Evolutionary conservation across 1,140 invertebrate species (phyloP), one percentile per base, ranked within the genome.

Genomic region (Ceratosolen fusciceps): DNA sequence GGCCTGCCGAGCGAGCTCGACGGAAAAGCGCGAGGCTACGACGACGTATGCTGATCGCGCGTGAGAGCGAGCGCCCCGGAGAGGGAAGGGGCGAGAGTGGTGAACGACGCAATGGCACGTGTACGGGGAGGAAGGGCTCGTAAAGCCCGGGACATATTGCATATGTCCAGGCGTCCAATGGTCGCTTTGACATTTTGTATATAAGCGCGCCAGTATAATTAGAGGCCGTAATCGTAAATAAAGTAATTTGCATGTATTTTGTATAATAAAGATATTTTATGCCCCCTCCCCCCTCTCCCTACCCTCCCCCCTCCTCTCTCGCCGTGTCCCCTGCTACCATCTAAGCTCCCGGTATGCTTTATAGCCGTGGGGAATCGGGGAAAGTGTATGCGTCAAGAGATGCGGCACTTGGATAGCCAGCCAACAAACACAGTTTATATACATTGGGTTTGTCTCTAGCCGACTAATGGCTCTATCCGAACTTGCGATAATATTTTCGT

Each of bases 181-280:
- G 31, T 82, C 70, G 84, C 85, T 86, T 88, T 88, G 87, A 88
- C 87, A 88, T 88, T 87, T 86, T 86, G 85, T 84, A 83, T 83
- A 87, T 85, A 87, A 84, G 85, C 83, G 83, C 83, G 83, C 87
- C 87, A 85, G 86, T 87, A 85, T 87, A 88, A 88, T 88, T 87
- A 87, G 85, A 83, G 80, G 77, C 83, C 82, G 87, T 88, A 87
- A 88, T 83, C 87, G 81, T 88, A 88, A 88, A 88, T 88, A 88
- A 88, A 84, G 83, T 87, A 87, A 88, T 88, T 88, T 88, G 85
- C 87, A 88, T 88, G 83, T 82, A 85, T 86, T 87, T 87, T 87
- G 84, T 87, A 84, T 87, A 86, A 88, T 88, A 86, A 85, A 87
- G 85, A 86, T 87, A 86, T 87, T 88, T 87, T 87, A 87, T 85